A percentile compares a stretch with the other conserved stretches of the same genome.
Conservation (phyloP, 1,140 invertebrate species). For the Hydropsyche tenuis region DNA sequence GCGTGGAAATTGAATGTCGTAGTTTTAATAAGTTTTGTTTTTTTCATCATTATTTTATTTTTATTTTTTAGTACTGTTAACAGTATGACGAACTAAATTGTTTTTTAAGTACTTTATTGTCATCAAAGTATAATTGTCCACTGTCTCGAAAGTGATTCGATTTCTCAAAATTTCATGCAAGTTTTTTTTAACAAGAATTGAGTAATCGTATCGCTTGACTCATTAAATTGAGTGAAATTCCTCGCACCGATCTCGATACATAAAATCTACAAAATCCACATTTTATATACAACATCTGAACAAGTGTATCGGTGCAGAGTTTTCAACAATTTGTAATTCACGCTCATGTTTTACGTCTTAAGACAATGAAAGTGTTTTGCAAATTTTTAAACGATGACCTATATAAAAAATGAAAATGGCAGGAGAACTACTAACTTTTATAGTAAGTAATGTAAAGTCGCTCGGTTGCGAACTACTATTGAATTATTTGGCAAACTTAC, state of each 20-base stretch:
- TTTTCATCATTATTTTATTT: slow-evolving; percentile 11
- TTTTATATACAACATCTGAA: too few species aligned
- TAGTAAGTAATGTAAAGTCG: slow-evolving; percentile 36
- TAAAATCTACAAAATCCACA: too few species aligned
- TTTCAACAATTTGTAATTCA: slow-evolving; percentile 15
- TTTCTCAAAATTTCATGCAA: slow-evolving; percentile 2
- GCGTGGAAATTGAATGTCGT: slow-evolving; percentile 29
- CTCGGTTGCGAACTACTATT: slow-evolving; percentile 21
- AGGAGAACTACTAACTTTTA: slow-evolving; percentile 37
- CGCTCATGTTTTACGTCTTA: background rate
- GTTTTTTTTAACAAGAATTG: slow-evolving; percentile 2
- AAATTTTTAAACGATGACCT: slow-evolving; percentile 25
- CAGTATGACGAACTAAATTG: background rate
- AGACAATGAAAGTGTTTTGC: background rate
- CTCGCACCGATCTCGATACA: slow-evolving; percentile 14
- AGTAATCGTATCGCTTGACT: background rate
- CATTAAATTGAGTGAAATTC: slow-evolving; percentile 24
- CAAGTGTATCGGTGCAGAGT: slow-evolving; percentile 16
- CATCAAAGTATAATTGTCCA: slow-evolving; percentile 23
- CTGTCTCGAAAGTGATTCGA: slow-evolving; percentile 3
- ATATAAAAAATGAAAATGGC: slow-evolving; percentile 23
- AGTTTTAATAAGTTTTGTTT: background rate
- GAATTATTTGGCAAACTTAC: slow-evolving; percentile 45
- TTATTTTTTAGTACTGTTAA: background rate
- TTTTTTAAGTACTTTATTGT: slow-evolving; percentile 24